These are phyloP conservation scores for Gymnocephalus cernua DNA, from an alignment of 2,113 vertebrate species.

Conservation along the genomic window DNA sequence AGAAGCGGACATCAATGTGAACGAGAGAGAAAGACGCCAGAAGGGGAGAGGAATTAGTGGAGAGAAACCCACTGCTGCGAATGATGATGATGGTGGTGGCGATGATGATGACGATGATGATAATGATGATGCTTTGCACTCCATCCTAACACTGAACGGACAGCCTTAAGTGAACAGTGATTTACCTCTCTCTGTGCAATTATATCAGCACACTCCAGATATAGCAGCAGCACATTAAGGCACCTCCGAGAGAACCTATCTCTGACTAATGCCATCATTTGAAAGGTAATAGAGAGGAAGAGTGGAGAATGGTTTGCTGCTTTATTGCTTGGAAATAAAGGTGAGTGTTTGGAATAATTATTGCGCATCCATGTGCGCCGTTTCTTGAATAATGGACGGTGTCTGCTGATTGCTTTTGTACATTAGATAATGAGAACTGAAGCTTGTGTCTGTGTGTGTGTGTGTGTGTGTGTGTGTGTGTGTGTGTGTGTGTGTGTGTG, in stretches of 20 bases:
- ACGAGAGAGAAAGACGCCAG: neutral
- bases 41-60: neutral
- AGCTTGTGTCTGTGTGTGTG: constrained; percentile 6
- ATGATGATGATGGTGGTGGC: neutral
- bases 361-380: constrained; percentile 13
- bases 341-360: constrained; percentile 39
- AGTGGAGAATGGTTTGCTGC: constrained; percentile 32
- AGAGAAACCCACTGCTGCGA: constrained; percentile 15
- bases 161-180: constrained; percentile 30
- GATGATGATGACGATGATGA: neutral
- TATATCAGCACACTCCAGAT: constrained; percentile 18
- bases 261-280: constrained; percentile 53
- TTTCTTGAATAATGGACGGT: constrained; percentile 45
- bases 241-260: constrained; percentile 20
- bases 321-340: constrained; percentile 58
- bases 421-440: constrained; percentile 43
- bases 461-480: neutral
- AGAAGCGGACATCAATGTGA: neutral
- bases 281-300: constrained; percentile 68
- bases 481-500: neutral
- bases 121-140: constrained; percentile 1
- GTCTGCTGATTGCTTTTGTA: constrained; percentile 42
- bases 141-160: neutral
- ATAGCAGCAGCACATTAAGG: constrained; percentile 30
- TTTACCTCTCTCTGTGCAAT: constrained; percentile 41